These are phyloP conservation scores for Chlorospingus flavigularis DNA, from an alignment of 2,797 vertebrate genomes.

Conservation along the genomic window DNA sequence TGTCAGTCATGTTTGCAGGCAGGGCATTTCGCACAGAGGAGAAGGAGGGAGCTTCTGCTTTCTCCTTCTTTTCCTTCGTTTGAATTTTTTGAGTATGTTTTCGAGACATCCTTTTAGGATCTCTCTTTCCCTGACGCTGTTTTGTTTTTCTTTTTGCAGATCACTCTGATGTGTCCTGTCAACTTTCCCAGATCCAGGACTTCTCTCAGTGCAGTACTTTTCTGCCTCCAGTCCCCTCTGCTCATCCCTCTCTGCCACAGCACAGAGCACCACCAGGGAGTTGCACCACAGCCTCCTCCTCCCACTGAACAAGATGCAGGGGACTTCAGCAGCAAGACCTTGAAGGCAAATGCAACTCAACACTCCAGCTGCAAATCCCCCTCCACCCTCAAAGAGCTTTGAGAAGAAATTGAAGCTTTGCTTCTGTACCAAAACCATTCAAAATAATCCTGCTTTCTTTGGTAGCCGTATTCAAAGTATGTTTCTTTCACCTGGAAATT, in stretches of 20 bases:
- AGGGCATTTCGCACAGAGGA: fast-evolving
- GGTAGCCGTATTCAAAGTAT: background rate
- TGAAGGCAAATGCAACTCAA: background rate
- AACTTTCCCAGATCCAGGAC: background rate
- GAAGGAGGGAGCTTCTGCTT: background rate
- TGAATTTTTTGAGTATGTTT: background rate
- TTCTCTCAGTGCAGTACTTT: background rate
- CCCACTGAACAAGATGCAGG: background rate
- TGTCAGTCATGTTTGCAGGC: slow-evolving; percentile 40
- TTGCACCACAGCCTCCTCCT: background rate
- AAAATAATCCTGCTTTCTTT: background rate
- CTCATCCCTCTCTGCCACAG: background rate
- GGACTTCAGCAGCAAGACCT: background rate
- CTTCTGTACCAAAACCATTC: background rate
- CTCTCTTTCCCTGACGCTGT: background rate
- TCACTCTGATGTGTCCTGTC: background rate
- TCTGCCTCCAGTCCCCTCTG: background rate
- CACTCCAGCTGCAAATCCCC: background rate
- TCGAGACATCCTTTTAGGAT: background rate
- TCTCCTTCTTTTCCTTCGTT: background rate
- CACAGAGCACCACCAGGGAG: background rate
- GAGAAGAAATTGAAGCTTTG: background rate
- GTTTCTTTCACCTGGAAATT: background rate
- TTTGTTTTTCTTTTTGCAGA: background rate
- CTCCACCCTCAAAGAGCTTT: background rate